Percentiles rank a stretch among this genome's conserved stretches.
phyloP scores from a whole-genome alignment of 2,797 vertebrate species.

The Clarias laeviceps region DNA sequence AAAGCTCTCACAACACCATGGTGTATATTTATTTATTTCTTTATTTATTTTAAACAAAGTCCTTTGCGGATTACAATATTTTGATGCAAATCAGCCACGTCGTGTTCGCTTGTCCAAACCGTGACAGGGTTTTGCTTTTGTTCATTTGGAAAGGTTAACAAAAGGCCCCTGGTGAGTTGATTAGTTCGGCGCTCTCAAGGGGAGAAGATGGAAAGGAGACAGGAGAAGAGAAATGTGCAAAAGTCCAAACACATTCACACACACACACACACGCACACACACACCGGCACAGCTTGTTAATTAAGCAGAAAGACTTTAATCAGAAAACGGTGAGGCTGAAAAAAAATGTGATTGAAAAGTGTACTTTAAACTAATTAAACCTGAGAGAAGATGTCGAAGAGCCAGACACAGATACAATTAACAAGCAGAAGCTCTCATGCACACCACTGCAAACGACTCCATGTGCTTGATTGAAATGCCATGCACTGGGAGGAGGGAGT shows the following conservation, averaged over 20 bases:
- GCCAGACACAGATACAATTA: constrained; percentile 53
- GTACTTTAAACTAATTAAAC: constrained; percentile 62
- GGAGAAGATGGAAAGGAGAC: constrained; percentile 33
- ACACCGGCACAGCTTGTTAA: constrained; percentile 52
- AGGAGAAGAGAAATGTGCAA: constrained; percentile 47
- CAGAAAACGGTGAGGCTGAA: constrained; percentile 43
- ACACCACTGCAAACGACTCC: constrained; percentile 34
- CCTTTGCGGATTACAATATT: constrained; percentile 38
- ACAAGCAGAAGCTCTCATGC: constrained; percentile 43
- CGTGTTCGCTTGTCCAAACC: constrained; percentile 6
- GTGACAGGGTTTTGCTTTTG: constrained; percentile 39
- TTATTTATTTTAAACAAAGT: constrained; percentile 29
- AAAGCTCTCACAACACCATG: not conserved
- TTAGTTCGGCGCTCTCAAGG: constrained; percentile 41
- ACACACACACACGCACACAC: constrained; percentile 50
- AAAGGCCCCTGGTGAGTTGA: constrained; percentile 46
- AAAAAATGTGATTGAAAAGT: constrained; percentile 56
- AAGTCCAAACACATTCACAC: constrained; percentile 50
- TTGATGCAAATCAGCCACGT: constrained; percentile 47
- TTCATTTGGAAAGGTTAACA: constrained; percentile 49
- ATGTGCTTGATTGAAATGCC: constrained; percentile 31
- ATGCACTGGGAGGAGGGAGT: constrained; percentile 10
- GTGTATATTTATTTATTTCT: not conserved
- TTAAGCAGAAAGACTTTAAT: constrained; percentile 56
- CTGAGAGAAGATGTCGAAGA: constrained; percentile 54